Evolutionary conservation across 64 coral and sea anemone genomes (phyloP).

Genomic region (Stichodactyla helianthus): DNA sequence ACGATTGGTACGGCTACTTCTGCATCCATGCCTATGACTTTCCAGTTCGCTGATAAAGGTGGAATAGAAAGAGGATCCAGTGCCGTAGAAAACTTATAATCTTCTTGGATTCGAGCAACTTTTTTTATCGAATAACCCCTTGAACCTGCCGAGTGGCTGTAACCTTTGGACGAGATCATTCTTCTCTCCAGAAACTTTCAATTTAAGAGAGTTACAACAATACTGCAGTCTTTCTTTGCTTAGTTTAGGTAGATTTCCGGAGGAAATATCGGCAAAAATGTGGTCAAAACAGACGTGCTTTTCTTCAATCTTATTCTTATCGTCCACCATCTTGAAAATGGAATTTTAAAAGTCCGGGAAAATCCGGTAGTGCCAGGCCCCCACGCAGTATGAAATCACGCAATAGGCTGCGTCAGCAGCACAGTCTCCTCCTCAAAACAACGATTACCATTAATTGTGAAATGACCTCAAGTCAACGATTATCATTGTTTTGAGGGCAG

Average conservation of each 20-base stretch:
- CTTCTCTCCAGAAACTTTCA: conserved; percentile 54
- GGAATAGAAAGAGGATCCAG: conserved; percentile 49
- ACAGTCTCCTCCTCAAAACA: too few species aligned
- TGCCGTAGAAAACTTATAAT: conserved; percentile 51
- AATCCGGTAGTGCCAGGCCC: too few species aligned
- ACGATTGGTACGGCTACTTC: conserved; percentile 46
- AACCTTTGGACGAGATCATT: conserved; percentile 53
- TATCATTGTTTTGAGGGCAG: too few species aligned
- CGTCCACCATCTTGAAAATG: conserved; percentile 18
- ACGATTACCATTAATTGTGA: too few species aligned
- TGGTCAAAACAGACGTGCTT: conserved; percentile 9
- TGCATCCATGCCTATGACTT: conserved; percentile 40
- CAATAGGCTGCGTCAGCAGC: too few species aligned
- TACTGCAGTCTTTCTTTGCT: conserved; percentile 38
- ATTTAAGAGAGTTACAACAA: conserved; percentile 41
- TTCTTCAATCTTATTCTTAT: not conserved
- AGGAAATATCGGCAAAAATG: conserved; percentile 9
- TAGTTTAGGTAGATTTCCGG: conserved; percentile 34
- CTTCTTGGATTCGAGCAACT: conserved; percentile 34
- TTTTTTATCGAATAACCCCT: conserved; percentile 52
- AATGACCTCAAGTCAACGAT: too few species aligned
- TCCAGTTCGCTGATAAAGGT: conserved; percentile 42
- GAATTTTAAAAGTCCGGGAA: too few species aligned
- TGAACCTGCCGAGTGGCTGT: conserved; percentile 45
- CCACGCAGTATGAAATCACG: too few species aligned